Percentiles rank a stretch among this genome's conserved stretches.
phyloP scores from a whole-genome alignment of 2,113 vertebrate species.

The Notothenia coriiceps region DNA sequence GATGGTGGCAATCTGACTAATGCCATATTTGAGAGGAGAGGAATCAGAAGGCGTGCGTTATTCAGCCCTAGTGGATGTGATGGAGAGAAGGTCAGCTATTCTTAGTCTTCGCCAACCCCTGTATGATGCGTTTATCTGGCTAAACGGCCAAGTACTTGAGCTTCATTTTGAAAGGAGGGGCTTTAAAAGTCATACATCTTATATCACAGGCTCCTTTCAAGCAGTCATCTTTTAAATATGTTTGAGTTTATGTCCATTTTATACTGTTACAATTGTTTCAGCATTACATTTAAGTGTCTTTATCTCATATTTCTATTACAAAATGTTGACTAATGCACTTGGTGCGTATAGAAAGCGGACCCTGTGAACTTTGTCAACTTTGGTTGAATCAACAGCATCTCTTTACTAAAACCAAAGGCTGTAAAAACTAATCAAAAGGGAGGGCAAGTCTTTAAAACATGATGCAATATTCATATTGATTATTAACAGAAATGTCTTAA shows the following conservation, averaged over 20 bases:
- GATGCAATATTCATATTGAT: not conserved
- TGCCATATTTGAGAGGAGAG: constrained; percentile 64
- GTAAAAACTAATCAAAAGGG: not conserved
- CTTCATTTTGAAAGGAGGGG: not conserved
- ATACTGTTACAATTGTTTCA: not conserved
- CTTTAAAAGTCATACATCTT: not conserved
- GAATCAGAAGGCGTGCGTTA: constrained; percentile 67
- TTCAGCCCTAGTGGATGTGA: constrained; percentile 64
- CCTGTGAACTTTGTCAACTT: not conserved
- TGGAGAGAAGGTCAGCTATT: constrained; percentile 77
- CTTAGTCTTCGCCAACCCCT: constrained; percentile 58
- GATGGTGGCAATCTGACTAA: constrained; percentile 75
- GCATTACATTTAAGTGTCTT: not conserved
- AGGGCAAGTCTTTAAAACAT: not conserved
- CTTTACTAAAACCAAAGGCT: not conserved
- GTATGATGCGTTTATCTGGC: constrained; percentile 51
- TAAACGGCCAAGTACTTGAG: constrained; percentile 32
- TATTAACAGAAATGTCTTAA: not conserved
- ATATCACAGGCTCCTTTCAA: not conserved
- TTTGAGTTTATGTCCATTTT: not conserved
- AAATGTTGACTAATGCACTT: not conserved
- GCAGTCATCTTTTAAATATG: not conserved
- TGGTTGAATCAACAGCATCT: not conserved
- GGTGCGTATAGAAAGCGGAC: not conserved
- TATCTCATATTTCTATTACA: not conserved